Conservation (phyloP, 2,113 vertebrate genomes). For the Caracal caracal region DNA sequence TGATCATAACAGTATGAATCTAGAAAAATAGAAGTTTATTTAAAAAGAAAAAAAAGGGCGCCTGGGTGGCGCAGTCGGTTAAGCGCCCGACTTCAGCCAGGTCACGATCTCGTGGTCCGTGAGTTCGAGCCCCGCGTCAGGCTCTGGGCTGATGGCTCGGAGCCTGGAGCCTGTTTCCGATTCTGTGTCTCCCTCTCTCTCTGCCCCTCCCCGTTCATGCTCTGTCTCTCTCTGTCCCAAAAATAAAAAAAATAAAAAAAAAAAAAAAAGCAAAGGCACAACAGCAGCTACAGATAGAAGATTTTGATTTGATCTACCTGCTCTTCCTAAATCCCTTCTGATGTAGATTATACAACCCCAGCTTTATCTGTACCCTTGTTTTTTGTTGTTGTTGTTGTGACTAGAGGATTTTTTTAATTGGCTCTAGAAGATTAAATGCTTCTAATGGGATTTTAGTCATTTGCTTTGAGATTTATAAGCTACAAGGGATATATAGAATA, state of each 20-base stretch:
- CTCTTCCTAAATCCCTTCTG: background rate
- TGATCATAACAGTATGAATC: background rate
- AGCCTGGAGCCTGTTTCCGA: too few relatives aligned
- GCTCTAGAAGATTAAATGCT: background rate
- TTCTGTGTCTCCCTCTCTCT: too few relatives aligned
- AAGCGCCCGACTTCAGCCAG: too few relatives aligned
- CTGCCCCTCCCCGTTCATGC: too few relatives aligned
- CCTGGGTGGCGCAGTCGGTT: too few relatives aligned
- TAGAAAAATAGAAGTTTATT: background rate
- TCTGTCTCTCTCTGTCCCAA: too few relatives aligned
- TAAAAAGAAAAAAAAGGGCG: background rate
- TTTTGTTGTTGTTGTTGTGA: background rate
- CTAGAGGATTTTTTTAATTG: background rate
- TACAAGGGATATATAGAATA: fast-evolving
- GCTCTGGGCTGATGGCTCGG: too few relatives aligned
- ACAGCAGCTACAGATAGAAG: too few relatives aligned
- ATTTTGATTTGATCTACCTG: background rate
- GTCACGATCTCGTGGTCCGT: too few relatives aligned
- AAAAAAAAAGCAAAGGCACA: background rate
- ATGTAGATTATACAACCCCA: too few relatives aligned
- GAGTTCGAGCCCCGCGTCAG: too few relatives aligned
- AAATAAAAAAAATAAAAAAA: too few relatives aligned
- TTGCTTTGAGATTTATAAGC: background rate
- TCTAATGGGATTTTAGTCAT: background rate
- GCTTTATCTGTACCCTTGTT: background rate